Percentiles rank a stretch among this genome's conserved stretches.
phyloP scores from a whole-genome alignment of 2,113 vertebrate species.

The Falco punctatus region DNA sequence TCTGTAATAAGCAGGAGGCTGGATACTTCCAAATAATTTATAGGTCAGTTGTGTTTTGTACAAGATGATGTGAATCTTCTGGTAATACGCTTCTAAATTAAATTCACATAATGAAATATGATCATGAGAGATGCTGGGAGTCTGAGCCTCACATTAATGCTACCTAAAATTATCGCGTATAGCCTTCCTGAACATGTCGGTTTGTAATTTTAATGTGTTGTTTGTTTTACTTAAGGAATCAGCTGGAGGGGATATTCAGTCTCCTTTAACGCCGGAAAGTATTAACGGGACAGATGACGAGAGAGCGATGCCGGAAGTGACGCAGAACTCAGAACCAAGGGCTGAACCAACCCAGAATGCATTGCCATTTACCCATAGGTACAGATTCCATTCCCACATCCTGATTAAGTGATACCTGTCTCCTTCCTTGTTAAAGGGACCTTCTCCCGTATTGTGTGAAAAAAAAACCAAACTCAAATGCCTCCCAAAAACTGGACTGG shows the following conservation, averaged over 20 bases:
- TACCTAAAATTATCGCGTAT: neutral
- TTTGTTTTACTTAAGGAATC: constrained; percentile 85
- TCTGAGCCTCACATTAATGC: neutral
- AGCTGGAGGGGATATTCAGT: constrained; percentile 88
- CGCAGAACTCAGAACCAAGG: constrained; percentile 84
- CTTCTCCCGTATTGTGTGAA: neutral
- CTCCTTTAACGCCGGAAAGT: constrained; percentile 90
- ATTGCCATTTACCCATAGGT: constrained; percentile 94
- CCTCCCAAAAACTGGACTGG: neutral
- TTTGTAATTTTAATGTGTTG: constrained; percentile 7
- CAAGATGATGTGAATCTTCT: neutral
- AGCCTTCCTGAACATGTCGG: neutral
- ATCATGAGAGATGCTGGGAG: neutral
- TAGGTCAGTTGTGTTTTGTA: neutral
- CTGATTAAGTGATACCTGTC: constrained; percentile 72
- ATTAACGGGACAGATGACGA: constrained; percentile 95
- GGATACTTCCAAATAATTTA: neutral
- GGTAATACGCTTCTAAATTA: neutral
- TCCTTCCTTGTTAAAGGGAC: constrained; percentile 55
- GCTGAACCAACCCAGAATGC: constrained; percentile 90
- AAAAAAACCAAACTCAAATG: neutral
- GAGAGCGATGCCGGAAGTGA: constrained; percentile 78
- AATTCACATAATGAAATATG: neutral
- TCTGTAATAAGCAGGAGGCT: neutral
- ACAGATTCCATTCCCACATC: constrained; percentile 78